These are phyloP conservation scores for Megaustenia siamemsis DNA, from an alignment of 2,888 invertebrate genomes.

Conservation along the genomic window DNA sequence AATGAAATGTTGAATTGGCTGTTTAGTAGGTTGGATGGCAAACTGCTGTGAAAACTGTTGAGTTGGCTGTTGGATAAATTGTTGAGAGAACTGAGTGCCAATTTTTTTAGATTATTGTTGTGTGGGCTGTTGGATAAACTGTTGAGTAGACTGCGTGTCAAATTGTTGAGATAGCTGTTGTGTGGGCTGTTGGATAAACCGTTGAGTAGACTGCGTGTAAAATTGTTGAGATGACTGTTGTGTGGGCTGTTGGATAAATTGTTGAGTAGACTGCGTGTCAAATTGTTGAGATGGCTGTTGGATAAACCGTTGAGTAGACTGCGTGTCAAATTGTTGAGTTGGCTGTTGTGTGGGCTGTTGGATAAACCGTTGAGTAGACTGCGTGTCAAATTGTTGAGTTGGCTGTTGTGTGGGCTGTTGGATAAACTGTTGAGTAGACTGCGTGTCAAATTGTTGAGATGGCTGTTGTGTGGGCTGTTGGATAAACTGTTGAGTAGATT, in stretches of 20 bases:
- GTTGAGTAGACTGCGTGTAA: background rate
- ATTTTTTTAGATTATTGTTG: background rate
- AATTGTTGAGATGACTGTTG: background rate
- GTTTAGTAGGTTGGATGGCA: background rate
- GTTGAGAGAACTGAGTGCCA: background rate
- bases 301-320: background rate
- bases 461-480: background rate
- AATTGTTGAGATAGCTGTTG: background rate
- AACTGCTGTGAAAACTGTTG: background rate
- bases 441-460: background rate
- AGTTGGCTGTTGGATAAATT: background rate
- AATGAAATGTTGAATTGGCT: background rate
- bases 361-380: background rate
- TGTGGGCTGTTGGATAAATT: background rate
- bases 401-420: background rate
- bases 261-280: background rate
- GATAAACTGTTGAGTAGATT: background rate
- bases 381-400: background rate
- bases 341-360: background rate
- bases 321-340: background rate
- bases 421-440: no score
- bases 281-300: background rate
- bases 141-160: background rate
- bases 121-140: background rate
- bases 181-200: background rate